Evolutionary conservation across 2,797 vertebrate species (phyloP).

Genomic region (Cuniculus paca): DNA sequence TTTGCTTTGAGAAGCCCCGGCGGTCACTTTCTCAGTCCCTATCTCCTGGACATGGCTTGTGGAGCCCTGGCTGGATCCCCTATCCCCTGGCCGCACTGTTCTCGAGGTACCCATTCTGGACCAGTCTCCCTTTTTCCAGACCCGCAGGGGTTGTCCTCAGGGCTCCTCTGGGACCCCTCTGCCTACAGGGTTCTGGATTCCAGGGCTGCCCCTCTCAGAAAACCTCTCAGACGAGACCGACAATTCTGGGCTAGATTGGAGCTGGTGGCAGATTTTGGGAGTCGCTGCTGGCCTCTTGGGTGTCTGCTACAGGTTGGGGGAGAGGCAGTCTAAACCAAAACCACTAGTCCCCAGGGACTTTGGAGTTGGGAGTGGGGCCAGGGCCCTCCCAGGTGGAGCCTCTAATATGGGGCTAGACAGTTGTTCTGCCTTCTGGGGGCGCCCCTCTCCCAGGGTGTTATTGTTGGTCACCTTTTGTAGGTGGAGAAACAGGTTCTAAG

Average conservation of each 20-base stretch:
- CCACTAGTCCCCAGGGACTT: neutral
- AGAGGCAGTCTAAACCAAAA: neutral
- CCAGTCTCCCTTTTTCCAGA: neutral
- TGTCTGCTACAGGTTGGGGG: neutral
- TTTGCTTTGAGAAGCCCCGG: neutral
- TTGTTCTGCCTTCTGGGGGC: neutral
- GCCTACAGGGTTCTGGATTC: neutral
- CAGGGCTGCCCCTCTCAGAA: neutral
- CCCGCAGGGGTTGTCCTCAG: neutral
- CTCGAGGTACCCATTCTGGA: neutral
- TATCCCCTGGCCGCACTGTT: accelerated
- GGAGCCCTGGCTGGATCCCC: neutral
- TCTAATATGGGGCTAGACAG: neutral
- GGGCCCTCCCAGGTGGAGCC: neutral
- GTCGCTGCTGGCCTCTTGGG: neutral
- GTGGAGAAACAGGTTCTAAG: slow-evolving; percentile 33
- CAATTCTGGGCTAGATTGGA: neutral
- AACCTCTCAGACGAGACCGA: neutral
- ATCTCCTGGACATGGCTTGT: neutral
- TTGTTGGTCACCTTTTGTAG: neutral
- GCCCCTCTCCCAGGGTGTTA: neutral
- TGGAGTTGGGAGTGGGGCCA: neutral
- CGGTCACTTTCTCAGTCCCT: neutral
- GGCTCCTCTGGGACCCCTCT: neutral
- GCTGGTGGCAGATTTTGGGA: neutral